Conservation (phyloP, 2,797 vertebrate species). For the Okamejei kenojei region DNA sequence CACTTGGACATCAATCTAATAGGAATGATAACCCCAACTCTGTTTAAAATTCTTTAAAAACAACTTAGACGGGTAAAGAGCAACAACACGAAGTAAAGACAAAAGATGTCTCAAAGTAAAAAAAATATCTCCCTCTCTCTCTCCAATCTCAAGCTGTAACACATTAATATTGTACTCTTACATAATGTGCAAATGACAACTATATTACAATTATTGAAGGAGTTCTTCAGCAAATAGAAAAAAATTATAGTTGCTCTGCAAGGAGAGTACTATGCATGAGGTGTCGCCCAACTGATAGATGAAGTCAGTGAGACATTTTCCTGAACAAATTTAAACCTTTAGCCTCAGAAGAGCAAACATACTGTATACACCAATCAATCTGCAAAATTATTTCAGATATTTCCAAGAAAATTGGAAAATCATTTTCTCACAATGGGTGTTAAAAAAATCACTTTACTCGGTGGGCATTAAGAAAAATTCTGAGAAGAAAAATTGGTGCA, state of each 20-base stretch:
- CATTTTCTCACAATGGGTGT: too few species aligned
- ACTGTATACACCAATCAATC: not conserved
- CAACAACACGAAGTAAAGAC: too few species aligned
- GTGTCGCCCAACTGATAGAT: not conserved
- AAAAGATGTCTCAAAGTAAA: too few species aligned
- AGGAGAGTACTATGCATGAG: not conserved
- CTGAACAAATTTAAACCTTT: not conserved
- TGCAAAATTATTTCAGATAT: not conserved
- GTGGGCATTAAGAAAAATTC: not conserved
- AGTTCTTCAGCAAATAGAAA: not conserved
- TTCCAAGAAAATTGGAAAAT: not conserved
- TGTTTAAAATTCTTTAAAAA: too few species aligned
- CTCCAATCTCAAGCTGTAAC: not conserved
- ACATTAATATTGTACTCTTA: not conserved
- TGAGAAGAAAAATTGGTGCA: not conserved
- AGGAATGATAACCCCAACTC: not conserved
- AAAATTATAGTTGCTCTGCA: not conserved
- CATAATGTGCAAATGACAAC: not conserved
- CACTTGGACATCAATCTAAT: not conserved
- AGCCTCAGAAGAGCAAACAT: not conserved
- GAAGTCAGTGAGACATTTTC: not conserved
- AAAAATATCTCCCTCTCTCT: too few species aligned
- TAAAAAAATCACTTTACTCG: not conserved
- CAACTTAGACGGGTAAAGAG: too few species aligned
- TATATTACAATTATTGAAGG: not conserved